Conservation (phyloP, 2,888 invertebrate genomes). For the Drosophila pegasa region DNA sequence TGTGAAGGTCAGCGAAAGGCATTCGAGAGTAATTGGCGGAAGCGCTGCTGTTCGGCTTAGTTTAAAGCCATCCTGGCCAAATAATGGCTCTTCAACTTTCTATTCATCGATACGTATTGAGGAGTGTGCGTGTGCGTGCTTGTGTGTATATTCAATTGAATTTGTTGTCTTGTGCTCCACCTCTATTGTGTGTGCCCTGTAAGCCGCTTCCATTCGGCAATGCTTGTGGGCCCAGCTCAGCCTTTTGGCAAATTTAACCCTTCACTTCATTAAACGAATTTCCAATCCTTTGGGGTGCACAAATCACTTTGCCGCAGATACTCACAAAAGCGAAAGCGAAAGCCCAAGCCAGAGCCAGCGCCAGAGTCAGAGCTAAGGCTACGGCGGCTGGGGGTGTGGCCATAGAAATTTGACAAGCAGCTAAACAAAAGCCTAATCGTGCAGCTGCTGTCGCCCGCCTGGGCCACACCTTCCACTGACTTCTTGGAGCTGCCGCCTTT, state of each 20-base stretch:
- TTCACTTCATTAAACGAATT: conserved; percentile 79
- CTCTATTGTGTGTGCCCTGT: conserved; percentile 50
- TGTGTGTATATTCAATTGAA: conserved; percentile 38
- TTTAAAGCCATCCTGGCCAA: conserved; percentile 39
- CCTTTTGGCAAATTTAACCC: conserved; percentile 69
- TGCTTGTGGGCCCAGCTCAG: conserved; percentile 28
- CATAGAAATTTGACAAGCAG: conserved; percentile 72
- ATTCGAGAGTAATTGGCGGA: conserved; percentile 50
- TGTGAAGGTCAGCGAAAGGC: conserved; percentile 71
- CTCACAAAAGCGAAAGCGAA: conserved; percentile 40
- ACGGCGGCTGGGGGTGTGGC: conserved; percentile 59
- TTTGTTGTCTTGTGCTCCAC: conserved; percentile 41
- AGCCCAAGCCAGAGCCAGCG: conserved; percentile 25
- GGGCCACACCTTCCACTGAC: conserved; percentile 49
- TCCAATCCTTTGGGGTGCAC: conserved; percentile 63
- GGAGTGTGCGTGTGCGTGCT: conserved; percentile 11
- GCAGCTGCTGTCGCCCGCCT: conserved; percentile 49
- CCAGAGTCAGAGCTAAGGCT: conserved; percentile 29
- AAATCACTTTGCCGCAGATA: conserved; percentile 72
- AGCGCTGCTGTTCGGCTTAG: conserved; percentile 9
- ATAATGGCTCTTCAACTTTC: conserved; percentile 27
- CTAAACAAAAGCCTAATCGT: conserved; percentile 80
- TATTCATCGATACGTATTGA: conserved; percentile 50
- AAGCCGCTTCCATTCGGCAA: conserved; percentile 53
- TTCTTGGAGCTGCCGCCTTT: conserved; percentile 65